Percentiles rank a stretch among this genome's conserved stretches.
These are phyloP conservation scores for Marisa cornuarietis DNA, from an alignment of 1,140 invertebrate species.

Conservation along the genomic window DNA sequence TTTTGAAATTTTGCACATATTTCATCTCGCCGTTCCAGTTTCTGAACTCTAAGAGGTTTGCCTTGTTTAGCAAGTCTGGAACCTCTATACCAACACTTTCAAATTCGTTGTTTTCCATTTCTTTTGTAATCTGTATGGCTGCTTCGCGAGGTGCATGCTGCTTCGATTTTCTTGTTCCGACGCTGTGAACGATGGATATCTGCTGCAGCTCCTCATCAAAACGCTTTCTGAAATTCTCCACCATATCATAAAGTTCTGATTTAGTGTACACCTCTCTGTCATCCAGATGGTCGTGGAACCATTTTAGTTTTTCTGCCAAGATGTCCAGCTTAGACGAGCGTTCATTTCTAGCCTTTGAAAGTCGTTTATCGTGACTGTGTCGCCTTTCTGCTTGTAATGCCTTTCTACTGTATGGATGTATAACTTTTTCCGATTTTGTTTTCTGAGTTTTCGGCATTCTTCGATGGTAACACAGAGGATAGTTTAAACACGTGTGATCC, in stretches of 20 bases:
- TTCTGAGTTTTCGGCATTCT: slow-evolving; percentile 55
- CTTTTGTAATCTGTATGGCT: slow-evolving; percentile 49
- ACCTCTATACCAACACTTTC: slow-evolving; percentile 52
- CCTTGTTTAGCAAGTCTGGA: slow-evolving; percentile 53
- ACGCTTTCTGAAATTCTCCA: slow-evolving; percentile 41
- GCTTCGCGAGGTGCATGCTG: slow-evolving; percentile 48
- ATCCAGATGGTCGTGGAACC: slow-evolving; percentile 44
- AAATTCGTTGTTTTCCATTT: slow-evolving; percentile 51
- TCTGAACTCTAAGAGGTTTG: slow-evolving; percentile 44
- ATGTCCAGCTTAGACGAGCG: slow-evolving; percentile 38
- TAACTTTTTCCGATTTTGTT: slow-evolving; percentile 43
- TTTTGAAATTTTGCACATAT: slow-evolving; percentile 51
- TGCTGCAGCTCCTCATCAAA: slow-evolving; percentile 59
- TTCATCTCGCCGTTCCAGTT: slow-evolving; percentile 53
- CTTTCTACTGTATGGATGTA: slow-evolving; percentile 60
- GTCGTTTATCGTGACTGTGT: slow-evolving; percentile 39
- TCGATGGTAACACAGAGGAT: background rate
- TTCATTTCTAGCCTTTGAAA: slow-evolving; percentile 31
- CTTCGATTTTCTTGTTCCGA: slow-evolving; percentile 50
- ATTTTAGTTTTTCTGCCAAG: slow-evolving; percentile 48
- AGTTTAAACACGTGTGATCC: background rate
- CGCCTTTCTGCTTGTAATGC: slow-evolving; percentile 43
- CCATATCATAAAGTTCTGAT: slow-evolving; percentile 41
- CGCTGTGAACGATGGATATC: slow-evolving; percentile 51
- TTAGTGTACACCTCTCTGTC: slow-evolving; percentile 42